Conservation (phyloP, 1,140 invertebrate genomes). For the Leptopilina clavipes region DNA sequence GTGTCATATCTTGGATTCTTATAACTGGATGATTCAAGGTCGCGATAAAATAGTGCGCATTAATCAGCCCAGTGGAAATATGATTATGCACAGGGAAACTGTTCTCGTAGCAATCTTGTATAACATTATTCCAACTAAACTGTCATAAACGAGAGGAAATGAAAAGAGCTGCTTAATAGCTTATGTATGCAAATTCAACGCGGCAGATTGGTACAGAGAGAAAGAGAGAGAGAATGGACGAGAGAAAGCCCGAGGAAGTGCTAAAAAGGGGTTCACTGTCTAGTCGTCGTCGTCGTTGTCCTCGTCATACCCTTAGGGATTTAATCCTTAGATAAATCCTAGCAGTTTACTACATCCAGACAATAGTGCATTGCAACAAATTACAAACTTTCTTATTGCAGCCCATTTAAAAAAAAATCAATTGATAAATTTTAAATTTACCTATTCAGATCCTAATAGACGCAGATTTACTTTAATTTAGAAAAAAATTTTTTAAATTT, state of each 20-base stretch:
- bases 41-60: slow-evolving; percentile 61
- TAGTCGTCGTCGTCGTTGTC: slow-evolving; percentile 28
- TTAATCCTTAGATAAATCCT: slow-evolving; percentile 59
- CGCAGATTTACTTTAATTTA: too few relatives aligned
- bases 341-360: slow-evolving; percentile 31
- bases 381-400: too few relatives aligned
- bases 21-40: slow-evolving; percentile 36
- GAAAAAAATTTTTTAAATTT: too few relatives aligned
- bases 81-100: slow-evolving; percentile 56
- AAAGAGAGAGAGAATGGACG: slow-evolving; percentile 59
- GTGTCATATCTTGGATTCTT: too few relatives aligned
- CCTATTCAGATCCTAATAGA: too few relatives aligned
- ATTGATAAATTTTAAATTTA: too few relatives aligned
- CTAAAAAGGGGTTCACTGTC: slow-evolving; percentile 69
- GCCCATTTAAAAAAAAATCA: too few relatives aligned
- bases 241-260: slow-evolving; percentile 63
- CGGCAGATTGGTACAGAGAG: slow-evolving; percentile 72
- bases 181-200: slow-evolving; percentile 74
- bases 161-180: slow-evolving; percentile 76
- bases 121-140: slow-evolving; percentile 75
- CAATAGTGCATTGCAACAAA: slow-evolving; percentile 8
- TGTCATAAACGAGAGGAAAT: slow-evolving; percentile 76
- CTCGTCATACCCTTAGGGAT: slow-evolving; percentile 54
- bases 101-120: slow-evolving; percentile 72
- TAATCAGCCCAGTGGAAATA: slow-evolving; percentile 68